These are phyloP conservation scores for Choristoneura fumiferana DNA, from an alignment of 1,140 invertebrate species.

Conservation along the genomic window DNA sequence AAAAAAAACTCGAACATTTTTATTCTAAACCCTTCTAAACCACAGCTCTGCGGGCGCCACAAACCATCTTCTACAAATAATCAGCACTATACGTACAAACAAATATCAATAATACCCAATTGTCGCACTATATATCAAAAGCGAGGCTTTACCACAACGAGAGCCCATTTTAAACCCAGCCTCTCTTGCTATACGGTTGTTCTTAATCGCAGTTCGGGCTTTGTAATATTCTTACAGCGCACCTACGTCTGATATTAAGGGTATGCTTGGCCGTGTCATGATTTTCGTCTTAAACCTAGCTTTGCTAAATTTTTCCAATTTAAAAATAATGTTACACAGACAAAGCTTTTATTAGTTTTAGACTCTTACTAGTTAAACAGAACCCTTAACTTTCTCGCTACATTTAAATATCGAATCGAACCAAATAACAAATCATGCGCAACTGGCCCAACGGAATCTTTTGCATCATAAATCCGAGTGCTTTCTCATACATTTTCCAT, in stretches of 20 bases:
- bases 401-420: background rate
- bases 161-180: conserved; percentile 23
- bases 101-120: conserved; percentile 48
- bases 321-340: too few species aligned
- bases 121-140: conserved; percentile 34
- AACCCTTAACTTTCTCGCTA: background rate
- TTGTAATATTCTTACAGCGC: conserved; percentile 34
- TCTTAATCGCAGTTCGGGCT: conserved; percentile 16
- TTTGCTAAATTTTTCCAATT: too few species aligned
- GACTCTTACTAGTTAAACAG: too few species aligned
- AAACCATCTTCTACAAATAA: conserved; percentile 32
- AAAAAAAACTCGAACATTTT: too few species aligned
- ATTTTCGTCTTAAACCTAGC: too few species aligned
- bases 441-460: background rate
- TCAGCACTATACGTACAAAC: conserved; percentile 53
- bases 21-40: conserved; percentile 12
- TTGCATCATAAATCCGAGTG: conserved; percentile 30
- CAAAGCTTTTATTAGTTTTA: too few species aligned
- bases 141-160: conserved; percentile 2
- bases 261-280: too few species aligned
- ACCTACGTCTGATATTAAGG: too few species aligned
- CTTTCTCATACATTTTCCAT: conserved; percentile 33
- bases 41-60: conserved; percentile 24
- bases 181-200: conserved; percentile 21
- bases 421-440: conserved; percentile 9